phyloP scores from a whole-genome alignment of 1,140 invertebrate genomes.

The Zophobas morio region DNA sequence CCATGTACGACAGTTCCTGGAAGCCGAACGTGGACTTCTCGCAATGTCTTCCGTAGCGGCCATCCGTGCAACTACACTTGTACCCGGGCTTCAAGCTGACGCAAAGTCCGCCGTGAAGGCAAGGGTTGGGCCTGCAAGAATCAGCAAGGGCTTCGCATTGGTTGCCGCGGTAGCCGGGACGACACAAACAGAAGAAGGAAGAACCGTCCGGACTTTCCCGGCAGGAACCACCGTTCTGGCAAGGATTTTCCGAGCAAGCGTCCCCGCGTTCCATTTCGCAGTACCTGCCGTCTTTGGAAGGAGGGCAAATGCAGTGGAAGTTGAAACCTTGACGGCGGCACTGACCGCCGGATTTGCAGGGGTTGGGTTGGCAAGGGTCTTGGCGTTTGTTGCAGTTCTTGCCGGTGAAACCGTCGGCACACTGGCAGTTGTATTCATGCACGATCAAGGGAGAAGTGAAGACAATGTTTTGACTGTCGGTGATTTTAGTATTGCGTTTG shows the following conservation, averaged over 20 bases:
- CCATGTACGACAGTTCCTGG: conserved; percentile 89
- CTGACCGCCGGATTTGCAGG: conserved; percentile 85
- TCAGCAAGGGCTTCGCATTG: conserved; percentile 89
- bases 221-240: conserved; percentile 91
- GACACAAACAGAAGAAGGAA: conserved; percentile 91
- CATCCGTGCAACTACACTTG: conserved; percentile 88
- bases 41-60: conserved; percentile 91
- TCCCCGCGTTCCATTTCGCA: conserved; percentile 89
- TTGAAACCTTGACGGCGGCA: conserved; percentile 87
- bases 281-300: conserved; percentile 83
- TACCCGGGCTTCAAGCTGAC: conserved; percentile 87
- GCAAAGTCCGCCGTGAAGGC: conserved; percentile 87
- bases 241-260: conserved; percentile 87
- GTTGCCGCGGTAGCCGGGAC: conserved; percentile 90
- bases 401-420: conserved; percentile 84
- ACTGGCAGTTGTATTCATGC: conserved; percentile 86
- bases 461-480: conserved; percentile 83
- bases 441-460: conserved; percentile 84
- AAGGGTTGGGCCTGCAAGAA: conserved; percentile 92
- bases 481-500: conserved; percentile 78
- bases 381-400: conserved; percentile 85
- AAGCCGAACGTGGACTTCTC: conserved; percentile 93
- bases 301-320: conserved; percentile 86
- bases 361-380: conserved; percentile 93
- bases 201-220: conserved; percentile 87